These are phyloP conservation scores for Sipha flava DNA, from an alignment of 1,140 invertebrate genomes.

Conservation along the genomic window DNA sequence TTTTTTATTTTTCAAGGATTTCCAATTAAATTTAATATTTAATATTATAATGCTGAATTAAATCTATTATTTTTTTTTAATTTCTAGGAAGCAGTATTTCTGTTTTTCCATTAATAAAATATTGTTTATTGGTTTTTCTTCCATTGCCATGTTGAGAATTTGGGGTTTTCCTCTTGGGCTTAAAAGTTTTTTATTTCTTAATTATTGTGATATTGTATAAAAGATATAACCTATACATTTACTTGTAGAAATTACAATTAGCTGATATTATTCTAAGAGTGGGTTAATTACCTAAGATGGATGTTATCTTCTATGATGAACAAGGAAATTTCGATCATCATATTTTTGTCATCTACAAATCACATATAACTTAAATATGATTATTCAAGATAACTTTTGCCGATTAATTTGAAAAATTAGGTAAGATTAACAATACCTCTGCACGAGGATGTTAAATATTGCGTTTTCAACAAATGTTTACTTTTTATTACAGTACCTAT, in stretches of 20 bases:
- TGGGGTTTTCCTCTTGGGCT: not conserved
- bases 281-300: constrained; percentile 12
- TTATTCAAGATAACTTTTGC: constrained; percentile 13
- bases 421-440: constrained; percentile 22
- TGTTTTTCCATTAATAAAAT: too few species aligned
- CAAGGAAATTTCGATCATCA: not conserved
- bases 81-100: not conserved
- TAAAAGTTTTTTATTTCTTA: not conserved
- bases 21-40: not conserved
- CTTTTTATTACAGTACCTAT: not conserved
- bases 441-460: not conserved
- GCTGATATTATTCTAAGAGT: constrained; percentile 6
- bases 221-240: not conserved
- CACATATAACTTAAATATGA: constrained; percentile 19
- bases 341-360: constrained; percentile 18
- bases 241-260: constrained; percentile 19
- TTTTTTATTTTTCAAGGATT: not conserved
- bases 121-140: too few species aligned
- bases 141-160: not conserved
- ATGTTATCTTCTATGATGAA: constrained; percentile 5
- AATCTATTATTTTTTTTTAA: not conserved
- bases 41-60: not conserved
- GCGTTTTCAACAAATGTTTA: not conserved
- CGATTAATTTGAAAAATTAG: constrained; percentile 7
- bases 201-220: not conserved